Percentiles rank a stretch among this genome's conserved stretches.
These are phyloP conservation scores for Delia radicum DNA, from an alignment of 1,140 invertebrate genomes.

Conservation along the genomic window DNA sequence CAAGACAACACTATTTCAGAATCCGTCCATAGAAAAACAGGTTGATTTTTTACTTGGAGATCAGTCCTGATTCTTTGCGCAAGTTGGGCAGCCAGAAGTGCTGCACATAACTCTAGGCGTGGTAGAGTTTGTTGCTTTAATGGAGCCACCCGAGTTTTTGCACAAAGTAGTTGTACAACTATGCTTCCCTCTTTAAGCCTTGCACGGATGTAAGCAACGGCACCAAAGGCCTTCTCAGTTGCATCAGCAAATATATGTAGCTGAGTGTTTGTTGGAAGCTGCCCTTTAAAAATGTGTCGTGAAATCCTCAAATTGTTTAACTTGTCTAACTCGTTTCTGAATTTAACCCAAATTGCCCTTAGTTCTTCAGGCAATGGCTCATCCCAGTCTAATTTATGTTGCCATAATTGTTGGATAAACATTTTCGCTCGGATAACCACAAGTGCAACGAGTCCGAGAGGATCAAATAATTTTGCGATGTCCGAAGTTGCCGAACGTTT, in stretches of 20 bases:
- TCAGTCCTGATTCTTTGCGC: neutral
- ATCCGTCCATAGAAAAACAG: neutral
- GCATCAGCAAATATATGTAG: conserved; percentile 30
- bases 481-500: conserved; percentile 43
- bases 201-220: conserved; percentile 16
- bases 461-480: conserved; percentile 49
- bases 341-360: neutral
- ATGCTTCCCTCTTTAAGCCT: neutral
- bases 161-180: neutral
- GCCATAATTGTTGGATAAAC: conserved; percentile 54
- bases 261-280: neutral
- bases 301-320: neutral
- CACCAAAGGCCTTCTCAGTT: conserved; percentile 28
- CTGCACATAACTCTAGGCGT: neutral
- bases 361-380: too few species aligned
- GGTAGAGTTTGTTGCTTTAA: neutral
- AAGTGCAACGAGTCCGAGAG: conserved; percentile 52
- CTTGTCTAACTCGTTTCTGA: neutral
- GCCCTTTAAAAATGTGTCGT: neutral
- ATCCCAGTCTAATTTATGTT: conserved; percentile 47
- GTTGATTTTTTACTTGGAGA: neutral
- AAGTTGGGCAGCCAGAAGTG: neutral
- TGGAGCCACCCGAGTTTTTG: neutral
- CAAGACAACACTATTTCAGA: neutral
- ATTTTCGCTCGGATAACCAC: conserved; percentile 51